These are phyloP conservation scores for Eupleurogrammus muticus DNA, from an alignment of 2,797 vertebrate genomes.

Conservation along the genomic window DNA sequence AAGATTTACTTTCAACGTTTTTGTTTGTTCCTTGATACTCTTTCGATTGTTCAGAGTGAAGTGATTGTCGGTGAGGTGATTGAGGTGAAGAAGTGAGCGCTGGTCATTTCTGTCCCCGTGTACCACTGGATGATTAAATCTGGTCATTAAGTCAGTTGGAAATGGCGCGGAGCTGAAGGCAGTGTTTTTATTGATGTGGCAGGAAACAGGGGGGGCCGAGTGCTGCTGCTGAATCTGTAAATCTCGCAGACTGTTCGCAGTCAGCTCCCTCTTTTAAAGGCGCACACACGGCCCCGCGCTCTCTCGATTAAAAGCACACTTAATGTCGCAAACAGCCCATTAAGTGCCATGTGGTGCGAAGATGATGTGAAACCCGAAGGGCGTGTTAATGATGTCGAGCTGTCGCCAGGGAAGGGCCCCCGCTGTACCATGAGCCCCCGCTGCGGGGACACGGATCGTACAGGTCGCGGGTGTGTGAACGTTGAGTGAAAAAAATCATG, in stretches of 20 bases:
- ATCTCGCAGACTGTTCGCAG: constrained; percentile 76
- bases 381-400: constrained; percentile 72
- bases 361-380: constrained; percentile 69
- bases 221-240: constrained; percentile 80
- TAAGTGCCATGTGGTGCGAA: constrained; percentile 70
- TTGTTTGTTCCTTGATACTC: constrained; percentile 1
- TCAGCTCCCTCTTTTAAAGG: constrained; percentile 76
- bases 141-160: constrained; percentile 76
- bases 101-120: constrained; percentile 50
- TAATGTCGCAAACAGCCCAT: constrained; percentile 82
- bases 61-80: constrained; percentile 26
- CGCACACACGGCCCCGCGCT: constrained; percentile 61
- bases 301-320: constrained; percentile 81
- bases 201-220: constrained; percentile 70
- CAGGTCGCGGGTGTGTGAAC: constrained; percentile 25
- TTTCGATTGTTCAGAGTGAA: constrained; percentile 14
- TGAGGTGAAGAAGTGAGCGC: constrained; percentile 40
- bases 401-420: constrained; percentile 52
- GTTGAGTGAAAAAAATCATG: constrained; percentile 13
- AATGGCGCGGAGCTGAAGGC: constrained; percentile 70
- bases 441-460: constrained; percentile 26
- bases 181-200: constrained; percentile 84
- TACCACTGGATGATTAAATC: constrained; percentile 72
- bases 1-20: constrained; percentile 20
- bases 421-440: constrained; percentile 20